Conservation (phyloP, 2,888 invertebrate species). For the Ecliptopera silaceata region DNA sequence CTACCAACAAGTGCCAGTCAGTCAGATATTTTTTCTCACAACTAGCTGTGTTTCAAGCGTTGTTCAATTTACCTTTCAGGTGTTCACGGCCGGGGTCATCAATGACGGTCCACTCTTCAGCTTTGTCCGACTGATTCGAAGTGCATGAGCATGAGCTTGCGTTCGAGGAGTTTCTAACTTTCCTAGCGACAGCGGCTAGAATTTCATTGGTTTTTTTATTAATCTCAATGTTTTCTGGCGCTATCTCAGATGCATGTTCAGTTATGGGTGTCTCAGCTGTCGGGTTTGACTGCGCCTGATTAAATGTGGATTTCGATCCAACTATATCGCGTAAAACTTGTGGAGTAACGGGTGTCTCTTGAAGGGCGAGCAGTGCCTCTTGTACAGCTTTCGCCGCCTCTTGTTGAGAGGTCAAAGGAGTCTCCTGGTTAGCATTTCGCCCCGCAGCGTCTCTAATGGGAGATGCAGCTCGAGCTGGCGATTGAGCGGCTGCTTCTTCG, state of each 20-base stretch:
- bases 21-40: background rate
- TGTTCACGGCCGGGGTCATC: constrained; percentile 8
- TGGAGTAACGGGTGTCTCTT: background rate
- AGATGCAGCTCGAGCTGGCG: constrained; percentile 2
- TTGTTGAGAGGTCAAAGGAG: background rate
- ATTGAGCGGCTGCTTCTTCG: constrained; percentile 6
- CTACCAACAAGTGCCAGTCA: background rate
- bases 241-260: background rate
- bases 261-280: background rate
- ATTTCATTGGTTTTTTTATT: background rate
- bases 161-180: constrained; percentile 4
- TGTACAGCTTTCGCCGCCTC: background rate
- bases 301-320: background rate
- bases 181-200: background rate
- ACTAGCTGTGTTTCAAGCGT: constrained; percentile 2
- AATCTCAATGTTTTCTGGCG: background rate
- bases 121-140: constrained; percentile 7
- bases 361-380: background rate
- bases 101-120: constrained; percentile 24
- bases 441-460: constrained; percentile 1
- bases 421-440: background rate
- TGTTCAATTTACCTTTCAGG: constrained; percentile 22
- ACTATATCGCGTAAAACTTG: background rate
- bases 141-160: constrained; percentile 9
- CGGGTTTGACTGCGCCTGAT: background rate